Percentiles rank a stretch among this genome's conserved stretches.
Evolutionary conservation across 2,113 vertebrate species (phyloP).

Genomic region (Symphodus melops): DNA sequence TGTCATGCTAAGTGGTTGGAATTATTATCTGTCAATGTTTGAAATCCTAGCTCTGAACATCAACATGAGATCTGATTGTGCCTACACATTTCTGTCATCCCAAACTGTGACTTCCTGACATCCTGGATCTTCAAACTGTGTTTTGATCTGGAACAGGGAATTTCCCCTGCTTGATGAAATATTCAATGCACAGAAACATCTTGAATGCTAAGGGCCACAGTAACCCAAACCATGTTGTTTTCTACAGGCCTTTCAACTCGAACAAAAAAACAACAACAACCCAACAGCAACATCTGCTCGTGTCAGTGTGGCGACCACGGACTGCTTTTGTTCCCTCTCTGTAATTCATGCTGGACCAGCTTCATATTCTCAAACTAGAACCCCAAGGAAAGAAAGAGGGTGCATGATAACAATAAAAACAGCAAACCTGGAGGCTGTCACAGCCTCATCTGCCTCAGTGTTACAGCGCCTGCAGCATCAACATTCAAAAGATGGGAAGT

Average conservation of each 20-base stretch:
- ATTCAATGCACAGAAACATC: slow-evolving; percentile 1
- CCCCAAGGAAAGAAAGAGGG: slow-evolving; percentile 25
- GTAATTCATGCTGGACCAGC: neutral
- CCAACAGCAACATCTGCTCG: slow-evolving; percentile 32
- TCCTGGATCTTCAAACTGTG: neutral
- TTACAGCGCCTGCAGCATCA: slow-evolving; percentile 41
- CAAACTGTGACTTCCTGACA: neutral
- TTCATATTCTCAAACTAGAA: slow-evolving; percentile 33
- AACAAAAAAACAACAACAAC: slow-evolving; percentile 17
- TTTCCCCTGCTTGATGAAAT: neutral
- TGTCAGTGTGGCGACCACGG: slow-evolving; percentile 17
- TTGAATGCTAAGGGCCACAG: neutral
- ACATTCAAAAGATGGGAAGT: slow-evolving; percentile 8
- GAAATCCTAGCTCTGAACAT: slow-evolving; percentile 7
- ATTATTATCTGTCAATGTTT: slow-evolving; percentile 2
- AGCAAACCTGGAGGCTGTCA: slow-evolving; percentile 5
- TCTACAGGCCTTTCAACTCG: slow-evolving; percentile 18
- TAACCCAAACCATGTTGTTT: slow-evolving; percentile 13
- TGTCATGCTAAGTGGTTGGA: slow-evolving; percentile 9
- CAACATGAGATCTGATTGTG: too few relatives aligned
- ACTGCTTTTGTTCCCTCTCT: slow-evolving; percentile 24
- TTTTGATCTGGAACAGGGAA: slow-evolving; percentile 17
- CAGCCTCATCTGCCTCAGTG: slow-evolving; percentile 12
- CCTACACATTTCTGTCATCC: too few relatives aligned
- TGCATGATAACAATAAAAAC: slow-evolving; percentile 35